Evolutionary conservation across 2,888 invertebrate species (phyloP).

Genomic region (Apotomis betuletana): DNA sequence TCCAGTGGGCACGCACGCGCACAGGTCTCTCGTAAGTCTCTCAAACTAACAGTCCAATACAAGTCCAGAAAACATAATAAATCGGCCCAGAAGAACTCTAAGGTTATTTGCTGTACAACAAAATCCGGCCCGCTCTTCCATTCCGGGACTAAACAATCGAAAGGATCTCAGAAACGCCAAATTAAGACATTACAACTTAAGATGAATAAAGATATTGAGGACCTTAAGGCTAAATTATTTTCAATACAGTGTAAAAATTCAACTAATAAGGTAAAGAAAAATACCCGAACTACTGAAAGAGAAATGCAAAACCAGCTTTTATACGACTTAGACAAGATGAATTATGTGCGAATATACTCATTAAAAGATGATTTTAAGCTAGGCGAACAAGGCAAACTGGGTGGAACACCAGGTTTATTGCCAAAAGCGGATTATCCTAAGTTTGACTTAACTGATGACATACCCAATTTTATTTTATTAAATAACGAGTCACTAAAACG

Average conservation of each 20-base stretch:
- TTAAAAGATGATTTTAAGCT: conserved; percentile 1
- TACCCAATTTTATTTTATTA: background rate
- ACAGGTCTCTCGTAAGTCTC: too few relatives aligned
- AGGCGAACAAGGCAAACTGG: background rate
- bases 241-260: background rate
- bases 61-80: too few relatives aligned
- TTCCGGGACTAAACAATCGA: background rate
- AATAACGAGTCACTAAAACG: background rate
- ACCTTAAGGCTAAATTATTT: too few relatives aligned
- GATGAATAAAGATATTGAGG: background rate
- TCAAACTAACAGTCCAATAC: too few relatives aligned
- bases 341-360: background rate
- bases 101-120: background rate
- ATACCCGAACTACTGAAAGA: background rate
- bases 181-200: background rate
- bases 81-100: background rate
- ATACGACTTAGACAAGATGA: background rate
- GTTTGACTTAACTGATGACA: background rate
- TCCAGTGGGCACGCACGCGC: too few relatives aligned
- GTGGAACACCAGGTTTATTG: background rate
- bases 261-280: background rate
- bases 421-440: background rate
- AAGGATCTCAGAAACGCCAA: background rate
- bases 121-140: background rate
- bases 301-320: background rate